A percentile compares a stretch with the other conserved stretches of the same genome.
phyloP scores from a whole-genome alignment of 2,888 invertebrate species.

The Osmoderma eremita region DNA sequence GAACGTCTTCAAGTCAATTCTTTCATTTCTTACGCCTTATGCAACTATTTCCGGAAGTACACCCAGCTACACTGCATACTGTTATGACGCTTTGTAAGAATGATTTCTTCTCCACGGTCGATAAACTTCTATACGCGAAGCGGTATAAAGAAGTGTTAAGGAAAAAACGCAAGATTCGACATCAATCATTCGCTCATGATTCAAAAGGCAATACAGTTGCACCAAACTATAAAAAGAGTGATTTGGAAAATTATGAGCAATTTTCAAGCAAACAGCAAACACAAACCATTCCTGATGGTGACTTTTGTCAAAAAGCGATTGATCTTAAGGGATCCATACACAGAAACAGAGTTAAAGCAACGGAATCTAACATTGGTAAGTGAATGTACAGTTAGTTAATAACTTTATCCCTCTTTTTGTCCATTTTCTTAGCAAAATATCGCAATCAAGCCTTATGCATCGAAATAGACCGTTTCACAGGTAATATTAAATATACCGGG shows the following conservation, averaged over 20 bases:
- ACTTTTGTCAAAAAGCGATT: slow-evolving; percentile 14
- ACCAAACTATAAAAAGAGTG: slow-evolving; percentile 6
- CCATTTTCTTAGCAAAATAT: no score
- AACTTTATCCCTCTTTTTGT: background rate
- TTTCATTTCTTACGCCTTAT: slow-evolving; percentile 61
- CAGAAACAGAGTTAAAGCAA: slow-evolving; percentile 28
- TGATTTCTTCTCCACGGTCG: slow-evolving; percentile 60
- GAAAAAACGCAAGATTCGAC: slow-evolving; percentile 14
- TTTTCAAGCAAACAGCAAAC: slow-evolving; percentile 10
- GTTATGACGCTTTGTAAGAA: slow-evolving; percentile 60
- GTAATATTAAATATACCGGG: no score
- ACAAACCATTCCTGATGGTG: slow-evolving; percentile 5
- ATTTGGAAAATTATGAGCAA: no score
- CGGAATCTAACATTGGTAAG: slow-evolving; percentile 24
- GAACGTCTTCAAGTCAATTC: slow-evolving; percentile 55
- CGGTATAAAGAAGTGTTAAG: slow-evolving; percentile 47
- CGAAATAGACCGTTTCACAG: no score
- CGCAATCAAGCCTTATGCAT: no score
- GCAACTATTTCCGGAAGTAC: slow-evolving; percentile 62
- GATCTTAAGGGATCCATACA: slow-evolving; percentile 24
- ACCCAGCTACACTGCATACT: slow-evolving; percentile 62
- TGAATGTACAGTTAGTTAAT: background rate
- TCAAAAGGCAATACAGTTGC: slow-evolving; percentile 9
- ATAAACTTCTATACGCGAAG: slow-evolving; percentile 60
- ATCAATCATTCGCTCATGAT: slow-evolving; percentile 9